Conservation (phyloP, 2,888 invertebrate genomes). For the Tipula unca region DNA sequence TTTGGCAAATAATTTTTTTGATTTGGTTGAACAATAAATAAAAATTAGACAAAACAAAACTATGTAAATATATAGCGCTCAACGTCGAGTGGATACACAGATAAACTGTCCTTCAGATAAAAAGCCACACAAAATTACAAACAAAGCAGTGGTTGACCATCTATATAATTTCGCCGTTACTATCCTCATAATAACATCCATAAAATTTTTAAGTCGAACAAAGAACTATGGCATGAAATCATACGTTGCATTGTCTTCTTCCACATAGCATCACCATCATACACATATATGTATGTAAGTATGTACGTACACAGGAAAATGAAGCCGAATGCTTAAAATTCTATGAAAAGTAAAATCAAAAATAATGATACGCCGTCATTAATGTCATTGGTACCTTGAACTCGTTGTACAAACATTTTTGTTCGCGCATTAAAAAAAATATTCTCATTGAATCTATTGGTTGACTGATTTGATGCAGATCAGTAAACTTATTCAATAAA, state of each 20-base stretch:
- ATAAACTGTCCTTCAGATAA: neutral
- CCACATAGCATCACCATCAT: neutral
- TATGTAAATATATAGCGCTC: too few species aligned
- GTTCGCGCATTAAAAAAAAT: neutral
- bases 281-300: too few species aligned
- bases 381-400: constrained; percentile 14
- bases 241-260: neutral
- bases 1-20: too few species aligned
- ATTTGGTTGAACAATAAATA: too few species aligned
- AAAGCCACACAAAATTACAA: neutral
- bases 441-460: neutral
- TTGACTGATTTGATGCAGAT: neutral
- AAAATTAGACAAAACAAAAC: too few species aligned
- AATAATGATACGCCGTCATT: neutral
- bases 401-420: neutral
- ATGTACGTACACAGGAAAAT: neutral
- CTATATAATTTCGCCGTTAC: neutral
- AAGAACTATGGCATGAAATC: neutral
- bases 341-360: neutral
- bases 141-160: neutral
- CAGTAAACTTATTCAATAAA: neutral
- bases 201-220: neutral
- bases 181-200: neutral
- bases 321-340: neutral
- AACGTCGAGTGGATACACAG: too few species aligned